Evolutionary conservation across 2,797 vertebrate genomes (phyloP), one percentile per base, ranked within the genome.

Genomic region (Cottoperca gobio): DNA sequence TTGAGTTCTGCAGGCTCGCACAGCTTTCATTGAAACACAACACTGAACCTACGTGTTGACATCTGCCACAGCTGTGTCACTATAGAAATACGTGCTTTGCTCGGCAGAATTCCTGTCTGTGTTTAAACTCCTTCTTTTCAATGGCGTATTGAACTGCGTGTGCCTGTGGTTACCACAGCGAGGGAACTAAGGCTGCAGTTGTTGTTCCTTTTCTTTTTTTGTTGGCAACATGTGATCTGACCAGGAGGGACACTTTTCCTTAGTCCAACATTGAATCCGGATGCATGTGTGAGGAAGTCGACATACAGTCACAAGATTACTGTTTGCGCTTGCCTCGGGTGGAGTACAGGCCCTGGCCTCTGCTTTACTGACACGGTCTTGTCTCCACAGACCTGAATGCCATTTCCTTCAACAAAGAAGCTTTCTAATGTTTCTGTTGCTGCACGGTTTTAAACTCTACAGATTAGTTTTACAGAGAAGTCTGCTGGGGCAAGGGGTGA

Each of bases 221-320:
- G 14, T 65, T 59, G n/a, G 71, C 74, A 82, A 62, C 84, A 70
- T 73, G 82, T 76, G 70, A 81, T 64, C 35, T 76, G 74, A 84
- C 31, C 63, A 65, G 58, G 21, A 79, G 70, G 67, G 59, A 81
- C 53, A 88, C 66, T 76, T 89, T 80, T 72, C 74, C 67, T 70
- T 72, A 50, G 76, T 73, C 52, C 62, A 80, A 78, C 85, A 71
- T 43, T 82, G 76, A 78, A 73, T 90, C 87, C 86, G 83, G 87
- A 91, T 90, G 81, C 79, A 76, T 83, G 76, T 78, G 82, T 83
- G 82, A 90, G 84, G 87, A 91, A 89, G 87, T 90, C 60, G 43
- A 82, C 81, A 58, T 73, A 74, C 60, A 91, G 90, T 93, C 91
- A 93, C 89, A 88, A 91, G 88, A 91, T 89, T 73, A 87, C 55